Evolutionary conservation across 2,888 invertebrate genomes (phyloP), one percentile per base, ranked within the genome.

Genomic region (Tricholauxania praeusta): DNA sequence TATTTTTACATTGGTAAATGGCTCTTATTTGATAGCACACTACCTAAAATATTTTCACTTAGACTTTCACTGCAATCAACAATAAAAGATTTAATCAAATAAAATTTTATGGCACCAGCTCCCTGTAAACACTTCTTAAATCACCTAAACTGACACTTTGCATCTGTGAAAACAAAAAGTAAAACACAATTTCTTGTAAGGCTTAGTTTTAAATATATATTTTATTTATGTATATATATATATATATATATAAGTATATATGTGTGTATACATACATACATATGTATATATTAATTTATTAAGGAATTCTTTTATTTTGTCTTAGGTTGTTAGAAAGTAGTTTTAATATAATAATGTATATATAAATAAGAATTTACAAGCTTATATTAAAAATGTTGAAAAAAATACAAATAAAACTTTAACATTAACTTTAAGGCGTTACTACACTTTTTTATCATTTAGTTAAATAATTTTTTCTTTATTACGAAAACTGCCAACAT

Each of bases 331-430:
- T 53, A 39, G 49, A 70, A 53, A 51, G 28, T 64, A 39, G 39
- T 39, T 39, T 39, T 39, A 39, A 39, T 39, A 19, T 64, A 19
- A 53, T 47, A 62, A 49, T 17, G 12, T 39, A 49, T 64, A 64
- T 52, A 64, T 64, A 64, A 64, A 64, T 64, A 64, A 63, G 63
- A 70, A 70, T 70, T 62, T 70, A 70, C 70, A 70, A 70, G 52
- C 70, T 70, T 70, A 70, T 22, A 51, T 52, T 49, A 64, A 51
- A 39, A 49, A 64, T 51, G 51, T 39, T 19, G 49, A 22, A 51
- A 51, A 64, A 51, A 51, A 22, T 22, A 39, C 39, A 39, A 39
- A 10, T 39, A 39, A 39, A 39, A 39, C 39, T 10, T 39, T 39
- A 39, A 57, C 28, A 22, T 57, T 57, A 57, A 17, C 57, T 22